phyloP scores from a whole-genome alignment of 2,888 invertebrate genomes.

The Cinara cedri region DNA sequence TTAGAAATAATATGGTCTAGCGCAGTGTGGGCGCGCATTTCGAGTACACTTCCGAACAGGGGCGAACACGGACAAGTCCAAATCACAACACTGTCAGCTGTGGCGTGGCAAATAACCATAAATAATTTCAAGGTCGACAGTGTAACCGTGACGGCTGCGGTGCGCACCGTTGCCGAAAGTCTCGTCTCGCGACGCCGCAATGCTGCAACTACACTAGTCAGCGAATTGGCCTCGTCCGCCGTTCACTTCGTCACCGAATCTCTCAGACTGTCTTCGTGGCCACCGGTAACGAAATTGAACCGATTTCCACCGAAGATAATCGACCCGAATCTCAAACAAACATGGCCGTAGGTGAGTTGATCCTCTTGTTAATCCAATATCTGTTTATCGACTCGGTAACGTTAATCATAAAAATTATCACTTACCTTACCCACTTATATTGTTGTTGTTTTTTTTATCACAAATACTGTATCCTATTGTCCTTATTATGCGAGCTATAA shows the following conservation, averaged over 20 bases:
- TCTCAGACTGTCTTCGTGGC: not conserved
- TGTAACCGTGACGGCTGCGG: not conserved
- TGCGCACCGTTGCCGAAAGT: not conserved
- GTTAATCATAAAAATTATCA: too few relatives aligned
- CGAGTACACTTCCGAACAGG: not conserved
- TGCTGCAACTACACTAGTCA: not conserved
- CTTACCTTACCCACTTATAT: too few relatives aligned
- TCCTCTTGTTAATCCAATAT: too few relatives aligned
- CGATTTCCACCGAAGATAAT: not conserved
- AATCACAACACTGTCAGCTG: not conserved
- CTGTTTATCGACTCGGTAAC: too few relatives aligned
- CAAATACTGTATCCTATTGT: too few relatives aligned
- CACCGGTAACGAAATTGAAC: not conserved
- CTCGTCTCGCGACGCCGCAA: not conserved
- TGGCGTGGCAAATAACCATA: not conserved
- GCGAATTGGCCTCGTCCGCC: not conserved
- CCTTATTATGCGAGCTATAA: too few relatives aligned
- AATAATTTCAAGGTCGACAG: conserved; percentile 30
- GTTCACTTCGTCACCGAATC: too few relatives aligned
- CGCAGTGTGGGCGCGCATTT: too few relatives aligned
- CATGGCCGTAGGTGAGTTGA: not conserved
- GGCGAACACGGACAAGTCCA: not conserved
- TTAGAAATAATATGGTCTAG: too few relatives aligned
- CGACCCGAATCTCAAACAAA: not conserved
- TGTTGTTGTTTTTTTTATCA: too few relatives aligned